phyloP scores from a whole-genome alignment of 2,888 invertebrate species.

The Lordiphosa andalusiaca region DNA sequence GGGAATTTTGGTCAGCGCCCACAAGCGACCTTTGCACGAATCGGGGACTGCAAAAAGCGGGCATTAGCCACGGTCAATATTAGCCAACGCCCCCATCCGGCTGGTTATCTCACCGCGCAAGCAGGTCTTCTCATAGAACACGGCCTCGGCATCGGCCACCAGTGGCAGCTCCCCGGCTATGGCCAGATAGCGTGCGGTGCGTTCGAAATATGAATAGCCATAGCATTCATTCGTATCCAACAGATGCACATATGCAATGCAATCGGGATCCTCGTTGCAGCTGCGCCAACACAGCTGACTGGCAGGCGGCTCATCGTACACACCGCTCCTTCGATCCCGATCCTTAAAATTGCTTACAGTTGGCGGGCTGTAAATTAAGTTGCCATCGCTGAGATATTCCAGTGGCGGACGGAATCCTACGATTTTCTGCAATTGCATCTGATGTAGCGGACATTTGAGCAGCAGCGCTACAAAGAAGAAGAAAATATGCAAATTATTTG shows the following conservation, averaged over 20 bases:
- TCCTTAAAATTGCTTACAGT: conserved; percentile 62
- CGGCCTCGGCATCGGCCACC: conserved; percentile 77
- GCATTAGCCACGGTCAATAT: conserved; percentile 11
- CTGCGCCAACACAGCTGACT: conserved; percentile 75
- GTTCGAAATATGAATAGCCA: conserved; percentile 76
- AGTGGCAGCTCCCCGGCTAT: conserved; percentile 67
- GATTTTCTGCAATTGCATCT: conserved; percentile 79
- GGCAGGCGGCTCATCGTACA: conserved; percentile 33
- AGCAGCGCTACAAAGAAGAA: conserved; percentile 65
- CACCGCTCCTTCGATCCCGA: conserved; percentile 51
- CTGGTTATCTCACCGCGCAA: conserved; percentile 68
- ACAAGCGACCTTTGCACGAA: conserved; percentile 84
- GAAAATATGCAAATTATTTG: neutral
- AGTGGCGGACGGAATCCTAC: conserved; percentile 78
- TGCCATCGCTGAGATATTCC: conserved; percentile 66
- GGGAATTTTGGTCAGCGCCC: conserved; percentile 89
- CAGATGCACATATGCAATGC: conserved; percentile 78
- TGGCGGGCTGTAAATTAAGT: conserved; percentile 68
- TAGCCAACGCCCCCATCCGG: conserved; percentile 27
- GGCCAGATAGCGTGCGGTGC: conserved; percentile 63
- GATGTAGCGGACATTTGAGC: conserved; percentile 78
- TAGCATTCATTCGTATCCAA: conserved; percentile 77
- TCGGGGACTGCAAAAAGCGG: conserved; percentile 80
- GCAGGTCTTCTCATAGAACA: conserved; percentile 79
- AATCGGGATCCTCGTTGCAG: conserved; percentile 77